Conservation (phyloP, 2,797 vertebrate genomes). For the Morus bassanus region DNA sequence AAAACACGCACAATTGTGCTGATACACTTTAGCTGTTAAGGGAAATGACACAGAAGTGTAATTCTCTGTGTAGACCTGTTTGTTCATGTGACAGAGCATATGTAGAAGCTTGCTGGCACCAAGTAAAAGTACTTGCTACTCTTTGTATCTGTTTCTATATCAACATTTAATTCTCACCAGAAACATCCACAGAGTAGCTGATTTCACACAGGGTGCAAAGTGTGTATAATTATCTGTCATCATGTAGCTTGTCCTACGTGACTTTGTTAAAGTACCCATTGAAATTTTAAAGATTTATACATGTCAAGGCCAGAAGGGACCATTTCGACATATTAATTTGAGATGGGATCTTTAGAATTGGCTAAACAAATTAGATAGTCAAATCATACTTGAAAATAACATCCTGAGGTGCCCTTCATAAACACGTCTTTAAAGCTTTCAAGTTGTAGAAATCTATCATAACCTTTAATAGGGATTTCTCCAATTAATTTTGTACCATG, state of each 20-base stretch:
- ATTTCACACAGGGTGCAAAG: background rate
- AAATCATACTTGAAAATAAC: background rate
- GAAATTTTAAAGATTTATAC: background rate
- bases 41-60: background rate
- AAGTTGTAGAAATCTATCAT: background rate
- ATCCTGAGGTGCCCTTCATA: slow-evolving; percentile 4
- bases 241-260: background rate
- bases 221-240: background rate
- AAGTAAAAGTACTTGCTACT: background rate
- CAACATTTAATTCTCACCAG: background rate
- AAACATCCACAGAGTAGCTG: background rate
- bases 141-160: background rate
- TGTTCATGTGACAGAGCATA: background rate
- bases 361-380: background rate
- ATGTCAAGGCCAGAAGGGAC: background rate
- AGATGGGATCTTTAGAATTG: background rate
- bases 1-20: background rate
- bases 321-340: background rate
- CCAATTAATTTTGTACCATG: background rate
- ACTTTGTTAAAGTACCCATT: background rate
- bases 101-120: background rate
- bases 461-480: background rate
- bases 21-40: background rate
- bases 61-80: no score
- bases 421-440: background rate